A percentile compares a stretch with the other conserved stretches of the same genome.
These are phyloP conservation scores for Euthynnus affinis DNA, from an alignment of 2,797 vertebrate genomes.

Conservation along the genomic window DNA sequence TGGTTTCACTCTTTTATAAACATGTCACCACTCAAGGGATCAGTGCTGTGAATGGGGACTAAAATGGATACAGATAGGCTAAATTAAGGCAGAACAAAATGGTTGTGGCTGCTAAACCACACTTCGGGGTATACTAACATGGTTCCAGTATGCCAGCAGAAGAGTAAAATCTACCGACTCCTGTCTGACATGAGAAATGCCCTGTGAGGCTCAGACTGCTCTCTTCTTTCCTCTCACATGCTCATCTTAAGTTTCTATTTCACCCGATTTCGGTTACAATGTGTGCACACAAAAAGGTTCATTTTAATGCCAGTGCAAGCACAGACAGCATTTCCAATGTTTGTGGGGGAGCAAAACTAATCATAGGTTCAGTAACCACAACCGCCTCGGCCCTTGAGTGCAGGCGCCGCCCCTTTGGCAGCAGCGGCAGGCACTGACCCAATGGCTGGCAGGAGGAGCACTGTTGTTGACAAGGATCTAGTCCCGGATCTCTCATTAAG, in stretches of 20 bases:
- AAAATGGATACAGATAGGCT: constrained; percentile 53
- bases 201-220: constrained; percentile 13
- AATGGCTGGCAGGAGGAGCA: constrained; percentile 69
- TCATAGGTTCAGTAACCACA: constrained; percentile 74
- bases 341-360: constrained; percentile 74
- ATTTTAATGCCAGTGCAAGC: constrained; percentile 57
- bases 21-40: constrained; percentile 51
- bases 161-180: constrained; percentile 27
- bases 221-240: constrained; percentile 32
- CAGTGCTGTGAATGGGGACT: constrained; percentile 36
- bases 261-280: constrained; percentile 39
- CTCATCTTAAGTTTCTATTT: constrained; percentile 41
- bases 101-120: constrained; percentile 60
- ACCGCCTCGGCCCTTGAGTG: constrained; percentile 64
- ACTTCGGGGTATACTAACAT: constrained; percentile 40
- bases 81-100: constrained; percentile 62
- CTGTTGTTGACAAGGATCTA: constrained; percentile 76
- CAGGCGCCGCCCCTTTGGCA: constrained; percentile 74
- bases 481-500: constrained; percentile 81
- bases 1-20: constrained; percentile 51
- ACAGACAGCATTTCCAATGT: constrained; percentile 62
- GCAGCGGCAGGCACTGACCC: constrained; percentile 60
- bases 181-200: constrained; percentile 32
- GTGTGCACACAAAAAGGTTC: constrained; percentile 39
- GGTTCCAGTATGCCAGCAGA: constrained; percentile 37